A percentile compares a stretch with the other conserved stretches of the same genome.
These are phyloP conservation scores for Limanda limanda DNA, from an alignment of 2,113 vertebrate species.

Conservation along the genomic window DNA sequence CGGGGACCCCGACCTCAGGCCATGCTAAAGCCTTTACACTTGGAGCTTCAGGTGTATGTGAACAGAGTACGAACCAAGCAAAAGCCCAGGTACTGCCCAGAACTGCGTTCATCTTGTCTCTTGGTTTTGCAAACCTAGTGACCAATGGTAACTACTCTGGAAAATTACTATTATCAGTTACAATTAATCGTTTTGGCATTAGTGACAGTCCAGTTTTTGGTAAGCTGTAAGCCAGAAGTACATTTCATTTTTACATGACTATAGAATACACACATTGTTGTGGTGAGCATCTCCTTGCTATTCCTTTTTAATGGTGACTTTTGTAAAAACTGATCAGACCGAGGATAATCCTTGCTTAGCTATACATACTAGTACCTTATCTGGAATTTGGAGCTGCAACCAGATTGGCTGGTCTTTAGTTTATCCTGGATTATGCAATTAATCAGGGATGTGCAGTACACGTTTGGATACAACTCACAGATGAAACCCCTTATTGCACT, in stretches of 20 bases:
- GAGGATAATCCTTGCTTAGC: slow-evolving; percentile 55
- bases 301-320: slow-evolving; percentile 14
- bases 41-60: slow-evolving; percentile 83
- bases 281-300: not conserved
- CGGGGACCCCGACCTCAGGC: slow-evolving; percentile 78
- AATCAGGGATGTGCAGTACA: not conserved
- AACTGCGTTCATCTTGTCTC: not conserved
- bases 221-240: not conserved
- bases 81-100: slow-evolving; percentile 82
- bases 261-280: not conserved
- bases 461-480: slow-evolving; percentile 19
- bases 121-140: slow-evolving; percentile 5
- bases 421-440: slow-evolving; percentile 56
- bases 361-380: slow-evolving; percentile 52
- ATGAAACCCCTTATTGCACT: not conserved
- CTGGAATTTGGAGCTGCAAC: slow-evolving; percentile 47
- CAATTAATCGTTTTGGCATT: not conserved
- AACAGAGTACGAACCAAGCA: slow-evolving; percentile 80
- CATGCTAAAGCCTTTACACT: slow-evolving; percentile 78
- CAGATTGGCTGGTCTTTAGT: slow-evolving; percentile 40
- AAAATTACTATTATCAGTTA: not conserved
- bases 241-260: no score
- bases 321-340: slow-evolving; percentile 45
- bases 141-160: not conserved
- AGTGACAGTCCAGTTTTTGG: not conserved